A percentile compares a stretch with the other conserved stretches of the same genome.
phyloP scores from a whole-genome alignment of 1,140 invertebrate genomes.

The Sycobia sp. region DNA sequence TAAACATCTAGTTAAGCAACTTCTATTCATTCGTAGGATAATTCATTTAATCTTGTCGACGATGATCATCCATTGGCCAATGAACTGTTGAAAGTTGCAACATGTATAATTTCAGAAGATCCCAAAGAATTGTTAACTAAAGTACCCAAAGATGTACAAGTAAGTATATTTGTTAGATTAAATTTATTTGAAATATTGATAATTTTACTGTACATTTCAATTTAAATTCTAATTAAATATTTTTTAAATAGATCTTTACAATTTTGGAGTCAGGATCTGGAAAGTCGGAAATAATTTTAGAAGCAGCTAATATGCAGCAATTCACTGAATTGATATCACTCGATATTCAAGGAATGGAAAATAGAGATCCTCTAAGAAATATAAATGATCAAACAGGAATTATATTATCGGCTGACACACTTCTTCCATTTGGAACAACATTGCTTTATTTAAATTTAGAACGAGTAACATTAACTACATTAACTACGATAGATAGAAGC shows the following conservation, averaged over 20 bases:
- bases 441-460: slow-evolving; percentile 53
- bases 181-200: neutral
- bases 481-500: slow-evolving; percentile 42
- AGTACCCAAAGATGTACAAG: slow-evolving; percentile 65
- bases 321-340: slow-evolving; percentile 65
- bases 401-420: slow-evolving; percentile 47
- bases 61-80: slow-evolving; percentile 38
- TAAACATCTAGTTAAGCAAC: neutral
- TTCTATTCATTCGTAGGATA: slow-evolving; percentile 24
- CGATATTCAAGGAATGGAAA: slow-evolving; percentile 66
- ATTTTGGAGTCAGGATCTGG: slow-evolving; percentile 61
- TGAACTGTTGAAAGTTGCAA: slow-evolving; percentile 63
- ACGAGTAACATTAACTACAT: slow-evolving; percentile 48
- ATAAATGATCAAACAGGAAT: slow-evolving; percentile 40
- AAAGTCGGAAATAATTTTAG: slow-evolving; percentile 54
- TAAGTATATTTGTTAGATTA: slow-evolving; percentile 47
- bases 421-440: slow-evolving; percentile 48
- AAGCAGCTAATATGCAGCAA: slow-evolving; percentile 60
- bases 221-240: neutral
- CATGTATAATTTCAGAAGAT: slow-evolving; percentile 64
- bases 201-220: neutral
- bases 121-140: slow-evolving; percentile 56
- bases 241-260: slow-evolving; percentile 62
- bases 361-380: slow-evolving; percentile 31
- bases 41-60: slow-evolving; percentile 10